Evolutionary conservation across 2,113 vertebrate species (phyloP), one percentile per base, ranked within the genome.

Genomic region (Rafetus swinhoei): DNA sequence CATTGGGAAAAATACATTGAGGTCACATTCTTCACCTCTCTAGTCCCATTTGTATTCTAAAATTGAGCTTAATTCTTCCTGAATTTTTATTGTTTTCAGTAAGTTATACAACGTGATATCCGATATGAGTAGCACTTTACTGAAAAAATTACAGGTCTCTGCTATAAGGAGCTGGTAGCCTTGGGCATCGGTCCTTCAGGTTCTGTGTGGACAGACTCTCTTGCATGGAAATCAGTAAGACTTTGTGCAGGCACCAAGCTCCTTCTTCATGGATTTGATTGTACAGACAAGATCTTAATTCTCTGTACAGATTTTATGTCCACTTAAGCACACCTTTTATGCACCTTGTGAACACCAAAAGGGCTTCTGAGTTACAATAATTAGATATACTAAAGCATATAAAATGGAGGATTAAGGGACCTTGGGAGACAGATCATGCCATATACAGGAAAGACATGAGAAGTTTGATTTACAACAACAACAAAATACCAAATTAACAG

Each of bases 51-150:
- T 39, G 10, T 45, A 13, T 76, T 45, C 72, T 45, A 35, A 76
- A 24, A 76, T 22, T 76, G 24, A 60, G 0, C 29, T 21, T 55
- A 7, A 76, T 82, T 84, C 19, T 7, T 1, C 14, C 4, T 53
- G 82, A 79, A 53, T 76, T 39, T 7, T 45, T 45, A 76, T 45
- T 76, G 82, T 3, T 81, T 69, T 16, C n/a, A 69, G 5, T 55
- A 6, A 27, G 50, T 82, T 79, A 0, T 52, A 65, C 74, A 25
- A 4, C n/a, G 53, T 14, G 22, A 1, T 29, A 7, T 45, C 3
- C 32, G 55, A 53, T 18, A 14, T 12, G 7, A 45, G 13, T 6
- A 57, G 2, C 1, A 81, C 72, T 82, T 92, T 82, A 25, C 27
- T 21, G 18, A 4, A 1, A 79, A 79, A 90, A 74, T 2, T 1